These are phyloP conservation scores for Pinctada fucata DNA, from an alignment of 2,888 invertebrate species.

Conservation along the genomic window DNA sequence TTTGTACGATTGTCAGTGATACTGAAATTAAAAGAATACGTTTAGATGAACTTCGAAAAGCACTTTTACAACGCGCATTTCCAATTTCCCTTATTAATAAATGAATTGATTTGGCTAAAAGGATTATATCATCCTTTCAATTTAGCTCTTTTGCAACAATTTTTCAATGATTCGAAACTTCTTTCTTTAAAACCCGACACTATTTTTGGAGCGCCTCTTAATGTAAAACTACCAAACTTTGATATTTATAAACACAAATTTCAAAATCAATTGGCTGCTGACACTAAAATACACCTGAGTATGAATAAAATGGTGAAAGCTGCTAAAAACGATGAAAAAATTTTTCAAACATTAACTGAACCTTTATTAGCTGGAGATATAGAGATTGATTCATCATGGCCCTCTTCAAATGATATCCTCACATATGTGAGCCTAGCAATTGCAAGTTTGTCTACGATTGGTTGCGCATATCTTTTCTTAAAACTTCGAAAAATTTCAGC, in stretches of 20 bases:
- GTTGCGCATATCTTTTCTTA: background rate
- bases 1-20: no score
- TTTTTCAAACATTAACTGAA: background rate
- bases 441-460: background rate
- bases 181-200: conserved; percentile 26
- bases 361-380: background rate
- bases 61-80: no score
- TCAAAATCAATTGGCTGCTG: conserved; percentile 14
- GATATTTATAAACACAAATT: conserved; percentile 31
- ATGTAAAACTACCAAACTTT: conserved; percentile 29
- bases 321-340: conserved; percentile 27
- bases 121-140: conserved; percentile 29
- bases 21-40: no score
- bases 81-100: no score
- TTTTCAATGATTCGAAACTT: conserved; percentile 18
- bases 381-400: background rate
- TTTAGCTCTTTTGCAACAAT: conserved; percentile 27
- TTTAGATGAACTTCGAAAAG: no score
- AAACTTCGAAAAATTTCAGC: conserved; percentile 5
- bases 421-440: background rate
- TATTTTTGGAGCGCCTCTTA: conserved; percentile 20
- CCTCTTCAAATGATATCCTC: background rate
- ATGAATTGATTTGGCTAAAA: no score
- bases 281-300: conserved; percentile 22
- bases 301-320: conserved; percentile 8